These are phyloP conservation scores for Calephelis virginiensis DNA, from an alignment of 1,140 invertebrate genomes.

Conservation along the genomic window DNA sequence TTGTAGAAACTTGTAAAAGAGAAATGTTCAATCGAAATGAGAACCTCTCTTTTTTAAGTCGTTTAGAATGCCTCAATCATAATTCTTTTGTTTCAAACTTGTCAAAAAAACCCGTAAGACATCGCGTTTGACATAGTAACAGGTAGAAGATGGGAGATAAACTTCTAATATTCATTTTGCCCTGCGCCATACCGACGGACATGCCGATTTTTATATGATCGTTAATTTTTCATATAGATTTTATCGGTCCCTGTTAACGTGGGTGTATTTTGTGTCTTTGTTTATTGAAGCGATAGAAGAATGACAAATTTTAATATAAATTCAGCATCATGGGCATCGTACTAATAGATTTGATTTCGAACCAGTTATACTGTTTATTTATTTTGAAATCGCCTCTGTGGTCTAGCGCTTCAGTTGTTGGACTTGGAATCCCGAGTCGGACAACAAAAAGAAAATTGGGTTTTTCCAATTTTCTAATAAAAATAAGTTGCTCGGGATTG, in stretches of 20 bases:
- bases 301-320: not conserved
- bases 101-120: not conserved
- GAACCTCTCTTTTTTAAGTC: not conserved
- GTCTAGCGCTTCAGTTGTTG: too few species aligned
- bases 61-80: not conserved
- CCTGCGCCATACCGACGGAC: constrained; percentile 31
- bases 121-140: constrained; percentile 39
- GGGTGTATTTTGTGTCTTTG: constrained; percentile 42
- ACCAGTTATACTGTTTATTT: too few species aligned
- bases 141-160: constrained; percentile 48
- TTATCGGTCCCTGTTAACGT: constrained; percentile 47
- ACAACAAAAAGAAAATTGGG: too few species aligned
- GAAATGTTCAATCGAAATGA: not conserved
- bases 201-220: constrained; percentile 55
- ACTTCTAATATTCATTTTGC: constrained; percentile 32
- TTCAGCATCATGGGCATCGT: too few species aligned
- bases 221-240: constrained; percentile 60
- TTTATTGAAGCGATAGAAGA: constrained; percentile 28
- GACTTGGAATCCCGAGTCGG: too few species aligned
- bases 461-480: too few species aligned
- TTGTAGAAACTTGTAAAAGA: too few species aligned
- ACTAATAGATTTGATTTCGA: too few species aligned
- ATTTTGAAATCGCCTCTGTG: too few species aligned
- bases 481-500: too few species aligned
- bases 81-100: constrained; percentile 3